A percentile compares a stretch with the other conserved stretches of the same genome.
phyloP scores from a whole-genome alignment of 2,888 invertebrate species.

The Acronicta leporina region DNA sequence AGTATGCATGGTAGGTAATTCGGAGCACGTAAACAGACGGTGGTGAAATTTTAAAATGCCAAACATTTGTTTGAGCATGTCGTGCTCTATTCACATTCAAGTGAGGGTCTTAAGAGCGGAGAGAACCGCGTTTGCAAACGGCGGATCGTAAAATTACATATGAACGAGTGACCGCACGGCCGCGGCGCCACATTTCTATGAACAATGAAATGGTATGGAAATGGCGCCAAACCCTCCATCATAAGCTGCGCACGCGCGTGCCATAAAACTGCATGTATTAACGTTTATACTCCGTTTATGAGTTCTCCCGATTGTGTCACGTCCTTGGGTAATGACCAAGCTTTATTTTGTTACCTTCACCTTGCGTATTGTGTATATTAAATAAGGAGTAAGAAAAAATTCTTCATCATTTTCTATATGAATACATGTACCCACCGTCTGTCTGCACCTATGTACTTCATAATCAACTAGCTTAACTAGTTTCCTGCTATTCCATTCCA shows the following conservation, averaged over 20 bases:
- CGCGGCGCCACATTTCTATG: constrained; percentile 85
- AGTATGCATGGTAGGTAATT: constrained; percentile 61
- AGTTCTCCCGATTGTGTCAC: constrained; percentile 66
- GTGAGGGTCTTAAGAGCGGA: constrained; percentile 68
- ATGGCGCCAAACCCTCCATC: constrained; percentile 82
- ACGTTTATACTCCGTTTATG: constrained; percentile 66
- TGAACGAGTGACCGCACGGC: constrained; percentile 78
- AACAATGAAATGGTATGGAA: constrained; percentile 85
- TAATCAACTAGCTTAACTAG: too few species aligned
- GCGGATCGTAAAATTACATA: constrained; percentile 82
- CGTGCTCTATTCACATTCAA: constrained; percentile 72
- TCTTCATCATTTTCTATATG: too few species aligned
- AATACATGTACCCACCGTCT: too few species aligned
- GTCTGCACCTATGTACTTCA: too few species aligned
- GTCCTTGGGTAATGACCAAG: constrained; percentile 69
- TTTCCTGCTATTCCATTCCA: too few species aligned
- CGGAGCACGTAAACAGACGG: constrained; percentile 69
- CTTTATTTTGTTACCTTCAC: constrained; percentile 29
- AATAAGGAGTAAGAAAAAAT: too few species aligned
- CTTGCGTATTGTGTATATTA: too few species aligned
- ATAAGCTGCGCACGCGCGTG: constrained; percentile 77
- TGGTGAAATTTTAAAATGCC: constrained; percentile 79
- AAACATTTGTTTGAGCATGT: constrained; percentile 68
- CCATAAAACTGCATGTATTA: constrained; percentile 73
- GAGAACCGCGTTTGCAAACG: constrained; percentile 76